Base-by-base conservation (phyloP, 2,888 invertebrate species). In the Dyspetes luteomarginatus region DNA sequence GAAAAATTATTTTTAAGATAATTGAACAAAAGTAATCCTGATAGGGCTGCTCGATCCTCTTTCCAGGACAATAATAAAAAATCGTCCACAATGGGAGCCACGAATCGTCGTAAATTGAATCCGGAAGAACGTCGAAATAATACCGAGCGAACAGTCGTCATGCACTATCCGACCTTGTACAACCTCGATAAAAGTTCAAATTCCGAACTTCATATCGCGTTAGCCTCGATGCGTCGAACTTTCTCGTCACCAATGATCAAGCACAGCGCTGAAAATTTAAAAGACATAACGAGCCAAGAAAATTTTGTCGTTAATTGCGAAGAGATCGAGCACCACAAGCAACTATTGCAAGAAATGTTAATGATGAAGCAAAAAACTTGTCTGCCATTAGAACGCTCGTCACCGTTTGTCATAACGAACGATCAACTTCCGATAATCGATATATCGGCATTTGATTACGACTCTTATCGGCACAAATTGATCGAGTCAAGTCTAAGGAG, bases 381-480 rank as follows among this genome's bases (percentile, higher is more conserved):
- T 30, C 26, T 82, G 1, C 62, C 82, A 0, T 12, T 84, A 3
- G 78, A 87, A 19, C 84, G 85, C 22, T 87, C 90, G 0, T 87
- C 87, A 0, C 85, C 86, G 4, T 85, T 85, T 60, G 22, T 87
- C 3, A 85, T 72, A 0, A 86, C 85, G 2, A 85, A 87, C 15
- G 64, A 81, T 0, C 69, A 81, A 15, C 69, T 81, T 0, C 86
- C 89, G 2, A 81, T 89, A 30, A 73, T 88, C 55, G 89, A 89
- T 24, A 87, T 88, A 68, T 87, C 87, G 3, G 71, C 62, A 0
- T 87, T 85, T 22, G 86, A 91, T 55, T 90, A 90, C 60, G 84
- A 84, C 2, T 81, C 86, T 0, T 88, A 89, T 45, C 85, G 90
- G 3, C 85, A 88, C 73, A 88, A 87, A 68, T 77, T 91, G 26